Evolutionary conservation across 1,140 invertebrate genomes (phyloP), one percentile per base, ranked within the genome.

Genomic region (Leucophenga varia): DNA sequence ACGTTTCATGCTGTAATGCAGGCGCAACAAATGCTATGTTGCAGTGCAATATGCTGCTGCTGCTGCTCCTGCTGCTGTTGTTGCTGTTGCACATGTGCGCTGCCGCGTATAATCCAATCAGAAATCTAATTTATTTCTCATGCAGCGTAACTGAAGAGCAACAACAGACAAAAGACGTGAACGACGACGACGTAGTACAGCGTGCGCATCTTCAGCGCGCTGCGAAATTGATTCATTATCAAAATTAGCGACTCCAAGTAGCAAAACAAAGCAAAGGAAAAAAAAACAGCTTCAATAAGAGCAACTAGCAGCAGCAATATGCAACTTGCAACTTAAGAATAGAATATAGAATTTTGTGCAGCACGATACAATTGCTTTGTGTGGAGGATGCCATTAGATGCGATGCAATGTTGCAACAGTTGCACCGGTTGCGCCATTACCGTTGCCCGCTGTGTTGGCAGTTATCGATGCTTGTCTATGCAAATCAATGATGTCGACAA

Each of bases 221-320:
- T 25, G n/a, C n/a, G 67, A 67, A 67, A 67, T 67, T 67, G 63
- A 67, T 67, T 67, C 63, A 67, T 67, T 67, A 67, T 67, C 59
- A 67, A 67, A 67, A 67, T 67, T 67, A 67, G 63, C 64, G 22
- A 25, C 22, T 25, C 22, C 22, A 56, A 67, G 63, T 54, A 59
- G 52, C 41, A 55, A 56, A n/a, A 59, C 57, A 59, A 59, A 54
- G 47, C 51, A 49, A 43, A 57, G 56, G 67, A 65, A 63, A 65
- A 17, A 34, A 18, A 14, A 40, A 19, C 47, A 14, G 7, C 12
- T 34, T 10, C 3, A 5, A 28, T 28, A 13, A 14, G 20, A 25
- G 25, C 25, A 28, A 12, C 25, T 28, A 46, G 41, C 34, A 36
- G 4, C n/a, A n/a, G n/a, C n/a, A n/a, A n/a, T n/a, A n/a, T n/a